phyloP scores from a whole-genome alignment of 2,888 invertebrate species.

The Laspeyria flexula region DNA sequence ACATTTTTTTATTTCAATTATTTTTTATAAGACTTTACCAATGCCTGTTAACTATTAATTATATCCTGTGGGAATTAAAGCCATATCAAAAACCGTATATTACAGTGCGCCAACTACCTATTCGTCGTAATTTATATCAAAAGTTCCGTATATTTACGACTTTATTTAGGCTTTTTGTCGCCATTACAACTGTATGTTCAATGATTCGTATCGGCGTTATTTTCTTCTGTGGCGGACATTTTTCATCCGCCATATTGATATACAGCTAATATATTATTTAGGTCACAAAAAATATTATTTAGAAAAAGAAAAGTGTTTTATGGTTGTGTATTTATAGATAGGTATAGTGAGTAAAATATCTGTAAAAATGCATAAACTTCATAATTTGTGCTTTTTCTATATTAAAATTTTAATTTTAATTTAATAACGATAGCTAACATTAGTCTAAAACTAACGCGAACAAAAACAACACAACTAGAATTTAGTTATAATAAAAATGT shows the following conservation, averaged over 20 bases:
- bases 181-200: slow-evolving; percentile 20
- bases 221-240: slow-evolving; percentile 9
- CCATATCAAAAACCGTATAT: too few relatives aligned
- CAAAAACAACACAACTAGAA: too few relatives aligned
- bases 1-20: too few relatives aligned
- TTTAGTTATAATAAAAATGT: too few relatives aligned
- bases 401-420: too few relatives aligned
- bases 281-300: not conserved
- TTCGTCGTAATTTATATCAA: slow-evolving; percentile 2
- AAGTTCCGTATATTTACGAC: slow-evolving; percentile 12
- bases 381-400: not conserved
- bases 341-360: not conserved
- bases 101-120: too few relatives aligned
- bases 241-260: slow-evolving; percentile 7
- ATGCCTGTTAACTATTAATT: not conserved
- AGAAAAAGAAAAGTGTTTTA: not conserved
- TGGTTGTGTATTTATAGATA: not conserved
- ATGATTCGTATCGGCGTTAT: slow-evolving; percentile 25
- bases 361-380: not conserved
- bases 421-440: too few relatives aligned
- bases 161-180: slow-evolving; percentile 26
- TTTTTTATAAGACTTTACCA: too few relatives aligned
- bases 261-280: not conserved
- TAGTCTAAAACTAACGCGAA: too few relatives aligned
- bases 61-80: not conserved